Evolutionary conservation across 2,797 vertebrate species (phyloP).

Genomic region (Falco berigora): DNA sequence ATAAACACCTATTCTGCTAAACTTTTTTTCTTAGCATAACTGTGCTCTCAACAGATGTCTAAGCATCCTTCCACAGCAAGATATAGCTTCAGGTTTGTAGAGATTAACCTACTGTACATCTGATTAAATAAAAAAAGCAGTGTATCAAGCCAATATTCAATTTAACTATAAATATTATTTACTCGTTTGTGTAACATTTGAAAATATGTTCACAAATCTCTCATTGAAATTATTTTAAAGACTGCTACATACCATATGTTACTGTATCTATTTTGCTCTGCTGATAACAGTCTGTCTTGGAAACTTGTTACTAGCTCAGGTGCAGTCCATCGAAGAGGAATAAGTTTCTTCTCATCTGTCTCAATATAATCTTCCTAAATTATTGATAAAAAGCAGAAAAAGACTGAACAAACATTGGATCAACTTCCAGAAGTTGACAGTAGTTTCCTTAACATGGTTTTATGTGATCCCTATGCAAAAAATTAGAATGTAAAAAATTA

Average conservation of each 20-base stretch:
- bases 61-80: neutral
- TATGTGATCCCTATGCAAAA: neutral
- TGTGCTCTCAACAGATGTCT: neutral
- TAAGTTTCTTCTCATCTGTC: slow-evolving; percentile 86
- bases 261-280: slow-evolving; percentile 90
- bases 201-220: neutral
- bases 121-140: neutral
- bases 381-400: neutral
- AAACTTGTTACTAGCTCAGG: slow-evolving; percentile 93
- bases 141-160: neutral
- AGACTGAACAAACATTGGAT: neutral
- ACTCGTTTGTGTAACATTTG: neutral
- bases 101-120: neutral
- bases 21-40: neutral
- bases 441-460: neutral
- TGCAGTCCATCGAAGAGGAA: slow-evolving; percentile 93
- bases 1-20: neutral
- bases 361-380: slow-evolving; percentile 95
- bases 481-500: neutral
- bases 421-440: neutral
- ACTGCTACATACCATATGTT: slow-evolving; percentile 89
- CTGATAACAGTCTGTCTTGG: slow-evolving; percentile 87
- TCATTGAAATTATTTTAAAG: neutral
- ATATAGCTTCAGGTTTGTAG: neutral
- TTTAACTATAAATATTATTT: neutral